Conservation (phyloP, 1,140 invertebrate genomes). For the Asobara japonica region DNA sequence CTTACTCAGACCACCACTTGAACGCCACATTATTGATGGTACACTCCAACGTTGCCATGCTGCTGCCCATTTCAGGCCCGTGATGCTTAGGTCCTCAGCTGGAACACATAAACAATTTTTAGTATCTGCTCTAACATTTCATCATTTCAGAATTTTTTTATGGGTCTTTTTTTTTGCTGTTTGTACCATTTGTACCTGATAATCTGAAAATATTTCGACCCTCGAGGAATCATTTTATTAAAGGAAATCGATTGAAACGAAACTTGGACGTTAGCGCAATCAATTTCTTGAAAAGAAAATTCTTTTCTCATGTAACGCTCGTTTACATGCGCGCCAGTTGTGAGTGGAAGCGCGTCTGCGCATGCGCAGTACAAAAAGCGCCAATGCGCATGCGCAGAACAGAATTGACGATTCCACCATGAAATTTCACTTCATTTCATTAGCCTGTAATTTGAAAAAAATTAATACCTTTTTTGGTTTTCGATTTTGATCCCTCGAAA, state of each 20-base stretch:
- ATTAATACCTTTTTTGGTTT: background rate
- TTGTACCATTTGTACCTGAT: background rate
- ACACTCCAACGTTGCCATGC: slow-evolving; percentile 65
- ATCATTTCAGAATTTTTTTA: slow-evolving; percentile 12
- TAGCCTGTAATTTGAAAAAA: too few species aligned
- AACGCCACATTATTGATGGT: slow-evolving; percentile 66
- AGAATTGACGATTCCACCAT: too few species aligned
- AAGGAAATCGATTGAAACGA: too few species aligned
- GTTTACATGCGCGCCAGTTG: too few species aligned
- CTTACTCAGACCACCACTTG: slow-evolving; percentile 58
- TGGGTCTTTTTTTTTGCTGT: slow-evolving; percentile 4
- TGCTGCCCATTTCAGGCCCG: slow-evolving; percentile 73
- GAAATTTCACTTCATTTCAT: too few species aligned
- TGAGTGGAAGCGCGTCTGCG: too few species aligned
- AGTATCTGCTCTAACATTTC: slow-evolving; percentile 41
- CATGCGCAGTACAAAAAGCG: too few species aligned
- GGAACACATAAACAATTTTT: slow-evolving; percentile 61
- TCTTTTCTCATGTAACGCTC: too few species aligned
- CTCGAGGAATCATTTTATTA: too few species aligned
- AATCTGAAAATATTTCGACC: slow-evolving; percentile 15
- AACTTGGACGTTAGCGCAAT: too few species aligned
- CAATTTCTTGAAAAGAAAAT: background rate
- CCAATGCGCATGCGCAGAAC: too few species aligned
- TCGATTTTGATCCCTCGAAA: slow-evolving; percentile 2
- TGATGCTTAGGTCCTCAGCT: slow-evolving; percentile 76